Evolutionary conservation across 2,888 invertebrate genomes (phyloP), one percentile per base, ranked within the genome.

Genomic region (Parnassius apollo): DNA sequence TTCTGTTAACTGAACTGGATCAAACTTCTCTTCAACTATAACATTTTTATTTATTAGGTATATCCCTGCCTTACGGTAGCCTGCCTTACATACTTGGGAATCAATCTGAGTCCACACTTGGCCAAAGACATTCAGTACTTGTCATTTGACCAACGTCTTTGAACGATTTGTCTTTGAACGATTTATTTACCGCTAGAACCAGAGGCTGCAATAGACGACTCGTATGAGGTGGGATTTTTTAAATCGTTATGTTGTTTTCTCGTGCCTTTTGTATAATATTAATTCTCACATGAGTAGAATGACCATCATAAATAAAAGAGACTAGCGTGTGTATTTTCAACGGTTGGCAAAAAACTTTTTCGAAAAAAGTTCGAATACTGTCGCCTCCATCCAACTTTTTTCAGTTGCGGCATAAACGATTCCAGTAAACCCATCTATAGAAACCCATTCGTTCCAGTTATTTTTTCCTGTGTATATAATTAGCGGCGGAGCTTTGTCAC

Each of bases 361-460:
- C 54, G 73, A 72, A 57, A 68, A 74, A 8, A 25, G 57, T 53
- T 68, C 71, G 51, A 68, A 80, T 13, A 80, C 68, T 0, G 71
- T 65, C 2, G 69, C 66, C 54, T 81, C 75, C 72, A 81, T 80
- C 77, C 77, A 79, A 1, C 75, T 76, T 62, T 80, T 78, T 53
- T 59, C 62, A 73, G 1, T 18, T 18, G 18, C 18, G 18, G 18
- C 70, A 57, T 75, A 74, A n/a, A 66, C 51, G 57, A 69, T 71
- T 9, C 69, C 68, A 42, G 70, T 69, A 52, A 66, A 69, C 4
- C 52, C 68, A n/a, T 71, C 66, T 9, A 57, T 54, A 42, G 69
- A 68, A 0, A 60, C 66, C 73, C 74, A 72, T 74, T 78, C 2
- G 68, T 80, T 56, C 77, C 81, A 61, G 55, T 69, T 12, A 71